phyloP scores from a whole-genome alignment of 2,113 vertebrate genomes.

The Melanocharis versteri region DNA sequence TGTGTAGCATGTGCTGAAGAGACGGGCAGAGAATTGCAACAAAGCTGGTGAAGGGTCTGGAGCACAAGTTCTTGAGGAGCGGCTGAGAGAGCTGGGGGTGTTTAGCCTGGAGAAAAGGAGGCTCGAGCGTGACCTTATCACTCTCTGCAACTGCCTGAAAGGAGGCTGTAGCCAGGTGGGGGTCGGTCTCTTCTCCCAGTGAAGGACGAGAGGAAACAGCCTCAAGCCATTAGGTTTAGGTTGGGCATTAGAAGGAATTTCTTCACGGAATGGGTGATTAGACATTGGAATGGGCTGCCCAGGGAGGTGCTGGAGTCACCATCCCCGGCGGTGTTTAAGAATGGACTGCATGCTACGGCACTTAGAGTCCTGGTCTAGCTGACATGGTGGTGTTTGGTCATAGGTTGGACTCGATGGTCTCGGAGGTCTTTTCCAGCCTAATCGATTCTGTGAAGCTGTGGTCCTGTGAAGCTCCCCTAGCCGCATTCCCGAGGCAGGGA shows the following conservation, averaged over 20 bases:
- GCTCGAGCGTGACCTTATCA: rapidly evolving
- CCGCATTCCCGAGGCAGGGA: rapidly evolving
- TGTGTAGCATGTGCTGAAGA: rapidly evolving
- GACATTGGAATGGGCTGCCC: no score
- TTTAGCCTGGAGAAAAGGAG: neutral
- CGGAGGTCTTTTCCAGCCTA: neutral
- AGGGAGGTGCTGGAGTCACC: no score
- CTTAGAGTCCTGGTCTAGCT: neutral
- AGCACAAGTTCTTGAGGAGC: neutral
- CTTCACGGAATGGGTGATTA: neutral
- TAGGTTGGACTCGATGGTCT: rapidly evolving
- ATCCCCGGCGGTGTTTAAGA: neutral
- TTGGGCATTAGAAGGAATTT: neutral
- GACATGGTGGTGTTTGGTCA: neutral
- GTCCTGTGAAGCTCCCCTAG: no score
- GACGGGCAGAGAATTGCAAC: neutral
- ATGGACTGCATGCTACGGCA: no score
- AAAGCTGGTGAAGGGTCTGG: neutral
- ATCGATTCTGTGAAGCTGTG: neutral
- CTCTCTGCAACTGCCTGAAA: rapidly evolving
- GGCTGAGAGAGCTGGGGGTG: rapidly evolving
- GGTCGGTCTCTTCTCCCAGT: rapidly evolving
- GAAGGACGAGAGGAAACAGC: neutral
- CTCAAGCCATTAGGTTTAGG: neutral
- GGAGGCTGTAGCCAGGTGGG: neutral